Evolutionary conservation across 2,888 invertebrate species (phyloP).

Genomic region (Auanema freiburgensis): DNA sequence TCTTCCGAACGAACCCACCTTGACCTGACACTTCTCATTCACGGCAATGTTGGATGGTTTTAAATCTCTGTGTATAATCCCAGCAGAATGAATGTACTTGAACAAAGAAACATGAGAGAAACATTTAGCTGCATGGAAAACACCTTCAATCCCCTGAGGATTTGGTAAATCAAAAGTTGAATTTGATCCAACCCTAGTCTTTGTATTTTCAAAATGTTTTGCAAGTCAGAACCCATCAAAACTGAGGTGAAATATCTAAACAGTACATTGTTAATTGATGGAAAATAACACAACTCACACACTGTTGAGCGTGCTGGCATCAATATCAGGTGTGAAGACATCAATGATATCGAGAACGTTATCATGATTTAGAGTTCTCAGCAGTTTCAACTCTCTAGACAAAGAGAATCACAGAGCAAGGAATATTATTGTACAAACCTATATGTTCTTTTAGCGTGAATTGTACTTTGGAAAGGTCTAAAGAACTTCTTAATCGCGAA

Average conservation of each 20-base stretch:
- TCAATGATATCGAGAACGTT: constrained; percentile 76
- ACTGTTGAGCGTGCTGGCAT: constrained; percentile 45
- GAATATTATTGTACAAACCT: constrained; percentile 11
- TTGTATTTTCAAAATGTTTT: constrained; percentile 95
- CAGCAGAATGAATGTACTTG: constrained; percentile 91
- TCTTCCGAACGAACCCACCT: constrained; percentile 69
- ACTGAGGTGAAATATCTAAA: constrained; percentile 88
- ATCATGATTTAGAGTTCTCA: constrained; percentile 98
- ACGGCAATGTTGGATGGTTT: constrained; percentile 99
- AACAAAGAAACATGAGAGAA: constrained; percentile 28
- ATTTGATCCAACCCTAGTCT: constrained; percentile 96
- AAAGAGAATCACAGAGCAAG: not conserved
- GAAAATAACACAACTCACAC: constrained; percentile 45
- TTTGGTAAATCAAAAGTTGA: constrained; percentile 96
- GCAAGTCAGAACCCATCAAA: constrained; percentile 96
- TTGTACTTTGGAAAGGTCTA: constrained; percentile 92
- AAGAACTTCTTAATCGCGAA: constrained; percentile 94
- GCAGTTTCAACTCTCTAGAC: constrained; percentile 82
- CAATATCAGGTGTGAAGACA: constrained; percentile 56
- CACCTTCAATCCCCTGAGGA: constrained; percentile 86
- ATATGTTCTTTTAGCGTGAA: constrained; percentile 89
- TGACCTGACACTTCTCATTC: constrained; percentile 97
- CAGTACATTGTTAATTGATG: constrained; percentile 5
- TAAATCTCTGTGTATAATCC: constrained; percentile 93
- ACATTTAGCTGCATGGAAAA: too few relatives aligned